A percentile compares a stretch with the other conserved stretches of the same genome.
Evolutionary conservation across 2,888 invertebrate genomes (phyloP).

Genomic region (Lacanobia oleracea): DNA sequence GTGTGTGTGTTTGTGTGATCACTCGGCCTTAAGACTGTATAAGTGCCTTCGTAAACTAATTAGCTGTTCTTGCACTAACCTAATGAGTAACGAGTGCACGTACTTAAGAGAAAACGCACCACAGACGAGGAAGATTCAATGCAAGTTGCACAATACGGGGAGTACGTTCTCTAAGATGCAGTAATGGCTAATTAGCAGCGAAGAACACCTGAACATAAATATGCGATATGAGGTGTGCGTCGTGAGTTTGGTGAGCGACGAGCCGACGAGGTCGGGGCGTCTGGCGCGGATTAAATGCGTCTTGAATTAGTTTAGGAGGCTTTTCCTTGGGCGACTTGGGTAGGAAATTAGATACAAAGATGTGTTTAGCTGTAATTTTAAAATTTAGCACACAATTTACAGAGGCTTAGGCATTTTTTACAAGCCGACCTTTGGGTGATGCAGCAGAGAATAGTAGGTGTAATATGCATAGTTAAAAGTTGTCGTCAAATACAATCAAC

Average conservation of each 20-base stretch:
- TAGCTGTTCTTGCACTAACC: neutral
- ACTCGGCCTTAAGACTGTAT: too few species aligned
- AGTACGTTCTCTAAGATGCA: constrained; percentile 37
- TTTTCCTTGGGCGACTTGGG: too few species aligned
- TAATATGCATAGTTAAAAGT: neutral
- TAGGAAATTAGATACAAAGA: too few species aligned
- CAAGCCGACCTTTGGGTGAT: too few species aligned
- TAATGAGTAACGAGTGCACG: constrained; percentile 15
- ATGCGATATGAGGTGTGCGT: constrained; percentile 35
- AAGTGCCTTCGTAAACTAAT: neutral
- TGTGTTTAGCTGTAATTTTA: too few species aligned
- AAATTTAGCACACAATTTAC: too few species aligned
- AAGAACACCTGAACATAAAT: constrained; percentile 37
- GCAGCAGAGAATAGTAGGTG: too few species aligned
- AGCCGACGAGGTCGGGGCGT: constrained; percentile 24
- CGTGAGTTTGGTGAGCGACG: constrained; percentile 19
- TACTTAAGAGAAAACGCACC: constrained; percentile 33
- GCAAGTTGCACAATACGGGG: constrained; percentile 45
- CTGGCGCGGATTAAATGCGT: neutral
- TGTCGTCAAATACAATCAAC: neutral
- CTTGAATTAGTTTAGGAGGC: constrained; percentile 19
- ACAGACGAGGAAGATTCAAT: constrained; percentile 31
- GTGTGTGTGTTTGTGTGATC: too few species aligned
- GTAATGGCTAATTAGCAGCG: constrained; percentile 30
- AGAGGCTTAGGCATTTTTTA: too few species aligned